These are phyloP conservation scores for Athene cunicularia DNA, from an alignment of 2,113 vertebrate genomes.

Conservation along the genomic window DNA sequence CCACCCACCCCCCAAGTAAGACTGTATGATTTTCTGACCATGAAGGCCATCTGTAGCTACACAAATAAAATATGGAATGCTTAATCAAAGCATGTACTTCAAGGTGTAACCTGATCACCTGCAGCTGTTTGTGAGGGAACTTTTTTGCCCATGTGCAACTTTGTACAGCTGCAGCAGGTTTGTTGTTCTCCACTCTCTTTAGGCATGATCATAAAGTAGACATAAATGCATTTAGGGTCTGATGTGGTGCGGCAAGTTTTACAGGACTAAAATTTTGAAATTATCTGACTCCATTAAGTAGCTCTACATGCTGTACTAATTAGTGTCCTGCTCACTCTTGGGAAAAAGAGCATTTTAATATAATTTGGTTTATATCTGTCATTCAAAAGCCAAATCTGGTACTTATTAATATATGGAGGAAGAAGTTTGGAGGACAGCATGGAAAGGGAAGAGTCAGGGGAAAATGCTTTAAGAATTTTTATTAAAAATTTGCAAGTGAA, in stretches of 20 bases:
- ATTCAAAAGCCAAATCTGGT: background rate
- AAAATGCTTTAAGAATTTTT: background rate
- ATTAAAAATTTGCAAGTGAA: constrained; percentile 10
- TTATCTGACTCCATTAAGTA: background rate
- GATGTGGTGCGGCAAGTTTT: background rate
- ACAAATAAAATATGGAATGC: background rate
- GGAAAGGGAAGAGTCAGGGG: background rate
- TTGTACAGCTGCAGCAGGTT: background rate
- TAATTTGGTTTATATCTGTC: background rate
- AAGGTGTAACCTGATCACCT: background rate
- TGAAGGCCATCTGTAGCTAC: background rate
- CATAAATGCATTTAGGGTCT: background rate
- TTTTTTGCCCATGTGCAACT: background rate
- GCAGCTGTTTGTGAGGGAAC: background rate
- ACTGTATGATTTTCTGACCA: background rate
- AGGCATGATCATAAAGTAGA: background rate
- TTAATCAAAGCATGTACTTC: background rate
- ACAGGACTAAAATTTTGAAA: background rate
- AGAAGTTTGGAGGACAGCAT: background rate
- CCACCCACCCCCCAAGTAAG: background rate
- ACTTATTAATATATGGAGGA: background rate
- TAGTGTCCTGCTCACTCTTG: background rate
- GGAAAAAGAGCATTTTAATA: background rate
- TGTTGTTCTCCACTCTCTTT: background rate
- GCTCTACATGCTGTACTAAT: background rate